phyloP scores from a whole-genome alignment of 2,797 vertebrate species.

The Melanotaenia boesemani region DNA sequence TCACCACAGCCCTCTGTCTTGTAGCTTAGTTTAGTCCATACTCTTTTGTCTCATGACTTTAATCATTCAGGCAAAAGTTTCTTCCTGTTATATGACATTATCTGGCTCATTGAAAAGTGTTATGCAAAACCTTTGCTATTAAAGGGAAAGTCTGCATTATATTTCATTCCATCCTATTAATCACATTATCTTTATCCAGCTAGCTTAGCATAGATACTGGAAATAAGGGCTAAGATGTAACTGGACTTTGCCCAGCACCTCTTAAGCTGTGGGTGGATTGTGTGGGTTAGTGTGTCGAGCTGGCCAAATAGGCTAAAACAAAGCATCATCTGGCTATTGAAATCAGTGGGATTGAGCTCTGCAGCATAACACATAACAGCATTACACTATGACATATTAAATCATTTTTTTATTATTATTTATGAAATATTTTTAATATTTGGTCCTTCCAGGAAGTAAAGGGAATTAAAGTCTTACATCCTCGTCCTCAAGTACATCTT shows the following conservation, averaged over 20 bases:
- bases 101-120: background rate
- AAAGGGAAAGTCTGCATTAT: background rate
- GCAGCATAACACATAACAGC: background rate
- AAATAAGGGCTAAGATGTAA: background rate
- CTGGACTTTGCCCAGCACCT: background rate
- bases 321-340: background rate
- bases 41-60: slow-evolving; percentile 26
- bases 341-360: background rate
- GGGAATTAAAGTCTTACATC: background rate
- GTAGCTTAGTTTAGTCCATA: slow-evolving; percentile 9
- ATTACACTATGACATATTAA: background rate
- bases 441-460: background rate
- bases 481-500: background rate
- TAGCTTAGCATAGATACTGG: background rate
- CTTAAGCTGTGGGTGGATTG: slow-evolving; percentile 3
- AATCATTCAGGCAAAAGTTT: slow-evolving; percentile 27
- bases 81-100: background rate
- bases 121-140: slow-evolving; percentile 1
- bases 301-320: background rate
- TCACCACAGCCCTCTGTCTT: slow-evolving; percentile 13
- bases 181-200: background rate
- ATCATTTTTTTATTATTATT: background rate
- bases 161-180: background rate
- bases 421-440: background rate
- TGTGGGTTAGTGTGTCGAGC: background rate